A percentile compares a stretch with the other conserved stretches of the same genome.
Evolutionary conservation across 2,797 vertebrate species (phyloP).

Genomic region (Streptopelia turtur): DNA sequence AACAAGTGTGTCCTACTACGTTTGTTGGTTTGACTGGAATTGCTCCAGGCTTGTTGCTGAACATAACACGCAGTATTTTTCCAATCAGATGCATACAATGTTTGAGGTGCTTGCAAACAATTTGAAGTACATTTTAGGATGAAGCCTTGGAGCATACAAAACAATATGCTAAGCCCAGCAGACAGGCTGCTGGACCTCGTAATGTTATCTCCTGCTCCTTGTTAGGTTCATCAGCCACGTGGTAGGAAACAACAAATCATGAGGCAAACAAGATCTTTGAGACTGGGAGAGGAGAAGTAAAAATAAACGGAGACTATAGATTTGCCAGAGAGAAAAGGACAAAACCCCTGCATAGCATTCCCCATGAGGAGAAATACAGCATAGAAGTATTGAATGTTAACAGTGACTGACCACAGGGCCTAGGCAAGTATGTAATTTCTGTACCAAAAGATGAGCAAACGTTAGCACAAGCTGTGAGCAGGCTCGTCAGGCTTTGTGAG

Average conservation of each 20-base stretch:
- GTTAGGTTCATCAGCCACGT: background rate
- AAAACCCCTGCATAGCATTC: background rate
- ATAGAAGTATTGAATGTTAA: background rate
- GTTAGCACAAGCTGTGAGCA: background rate
- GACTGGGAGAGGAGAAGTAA: background rate
- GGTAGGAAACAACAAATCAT: background rate
- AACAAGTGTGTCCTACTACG: background rate
- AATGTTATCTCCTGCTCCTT: background rate
- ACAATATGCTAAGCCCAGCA: background rate
- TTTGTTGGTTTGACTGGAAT: background rate
- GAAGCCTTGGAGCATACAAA: background rate
- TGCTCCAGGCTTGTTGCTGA: background rate
- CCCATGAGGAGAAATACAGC: background rate
- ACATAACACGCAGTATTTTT: background rate
- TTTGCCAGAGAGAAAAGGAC: background rate
- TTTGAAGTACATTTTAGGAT: background rate
- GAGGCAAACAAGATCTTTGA: background rate
- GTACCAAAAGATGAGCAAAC: background rate
- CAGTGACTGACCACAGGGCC: background rate
- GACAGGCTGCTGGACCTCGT: background rate
- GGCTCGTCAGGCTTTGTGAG: background rate
- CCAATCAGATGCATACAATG: background rate
- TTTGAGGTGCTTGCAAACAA: background rate
- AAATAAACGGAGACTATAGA: background rate
- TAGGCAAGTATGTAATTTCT: background rate